phyloP scores from a whole-genome alignment of 2,113 vertebrate genomes.

The Limanda limanda region DNA sequence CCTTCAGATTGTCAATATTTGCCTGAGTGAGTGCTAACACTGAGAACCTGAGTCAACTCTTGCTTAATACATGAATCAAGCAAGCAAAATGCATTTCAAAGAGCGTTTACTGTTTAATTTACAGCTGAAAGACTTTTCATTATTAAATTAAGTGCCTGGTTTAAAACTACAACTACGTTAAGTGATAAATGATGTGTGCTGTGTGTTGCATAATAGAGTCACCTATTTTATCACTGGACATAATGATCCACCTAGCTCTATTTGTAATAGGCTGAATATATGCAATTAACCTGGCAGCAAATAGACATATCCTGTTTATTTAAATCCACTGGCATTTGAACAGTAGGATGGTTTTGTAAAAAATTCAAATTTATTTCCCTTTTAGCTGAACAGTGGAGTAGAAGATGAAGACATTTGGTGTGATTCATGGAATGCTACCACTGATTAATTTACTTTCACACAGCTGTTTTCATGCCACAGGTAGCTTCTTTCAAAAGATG shows the following conservation, averaged over 20 bases:
- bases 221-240: slow-evolving; percentile 34
- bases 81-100: slow-evolving; percentile 39
- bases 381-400: too few relatives aligned
- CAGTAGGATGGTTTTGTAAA: background rate
- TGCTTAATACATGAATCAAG: slow-evolving; percentile 52
- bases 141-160: slow-evolving; percentile 56
- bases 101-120: slow-evolving; percentile 49
- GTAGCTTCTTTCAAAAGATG: too few relatives aligned
- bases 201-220: slow-evolving; percentile 43
- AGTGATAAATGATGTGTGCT: slow-evolving; percentile 54
- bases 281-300: slow-evolving; percentile 37
- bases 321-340: slow-evolving; percentile 28
- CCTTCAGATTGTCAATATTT: slow-evolving; percentile 35
- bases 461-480: too few relatives aligned
- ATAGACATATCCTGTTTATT: slow-evolving; percentile 25
- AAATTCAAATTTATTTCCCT: too few relatives aligned
- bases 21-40: slow-evolving; percentile 2
- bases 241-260: slow-evolving; percentile 31
- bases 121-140: slow-evolving; percentile 45
- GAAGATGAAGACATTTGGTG: too few relatives aligned
- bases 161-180: slow-evolving; percentile 49
- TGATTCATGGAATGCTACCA: too few relatives aligned
- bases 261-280: slow-evolving; percentile 19
- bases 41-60: slow-evolving; percentile 13
- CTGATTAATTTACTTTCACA: too few relatives aligned